phyloP scores from a whole-genome alignment of 2,113 vertebrate species.

The Psilopogon haemacephalus region DNA sequence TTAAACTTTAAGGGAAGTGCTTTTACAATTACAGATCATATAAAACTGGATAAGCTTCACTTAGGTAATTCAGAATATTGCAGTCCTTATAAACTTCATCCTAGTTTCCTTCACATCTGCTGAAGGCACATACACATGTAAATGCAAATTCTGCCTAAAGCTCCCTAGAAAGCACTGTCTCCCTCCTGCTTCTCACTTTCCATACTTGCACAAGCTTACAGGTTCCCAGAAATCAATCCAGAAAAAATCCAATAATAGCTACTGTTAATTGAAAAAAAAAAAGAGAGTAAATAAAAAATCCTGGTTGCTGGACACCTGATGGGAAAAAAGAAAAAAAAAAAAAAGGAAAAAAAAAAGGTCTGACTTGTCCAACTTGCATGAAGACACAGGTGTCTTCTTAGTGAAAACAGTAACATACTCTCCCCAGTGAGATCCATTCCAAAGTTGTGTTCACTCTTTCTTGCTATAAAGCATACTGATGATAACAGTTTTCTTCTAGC shows the following conservation, averaged over 20 bases:
- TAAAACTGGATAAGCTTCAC: background rate
- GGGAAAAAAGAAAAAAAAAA: background rate
- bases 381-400: conserved; percentile 62
- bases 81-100: background rate
- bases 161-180: background rate
- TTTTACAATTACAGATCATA: background rate
- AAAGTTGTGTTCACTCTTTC: conserved; percentile 70
- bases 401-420: conserved; percentile 27
- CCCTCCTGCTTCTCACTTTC: background rate
- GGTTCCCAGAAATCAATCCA: background rate
- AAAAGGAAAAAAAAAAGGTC: background rate
- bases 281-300: background rate
- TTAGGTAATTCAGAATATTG: background rate
- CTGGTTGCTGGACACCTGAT: background rate
- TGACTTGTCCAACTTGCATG: background rate
- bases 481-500: conserved; percentile 68
- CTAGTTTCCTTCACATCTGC: background rate
- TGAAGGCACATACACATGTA: fast-evolving
- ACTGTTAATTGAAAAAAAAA: background rate
- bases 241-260: background rate
- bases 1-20: background rate
- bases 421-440: conserved; percentile 58
- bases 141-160: background rate
- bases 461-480: conserved; percentile 64
- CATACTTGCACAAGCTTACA: background rate